These are phyloP conservation scores for Atrichornis clamosus DNA, from an alignment of 2,113 vertebrate species.

Conservation along the genomic window DNA sequence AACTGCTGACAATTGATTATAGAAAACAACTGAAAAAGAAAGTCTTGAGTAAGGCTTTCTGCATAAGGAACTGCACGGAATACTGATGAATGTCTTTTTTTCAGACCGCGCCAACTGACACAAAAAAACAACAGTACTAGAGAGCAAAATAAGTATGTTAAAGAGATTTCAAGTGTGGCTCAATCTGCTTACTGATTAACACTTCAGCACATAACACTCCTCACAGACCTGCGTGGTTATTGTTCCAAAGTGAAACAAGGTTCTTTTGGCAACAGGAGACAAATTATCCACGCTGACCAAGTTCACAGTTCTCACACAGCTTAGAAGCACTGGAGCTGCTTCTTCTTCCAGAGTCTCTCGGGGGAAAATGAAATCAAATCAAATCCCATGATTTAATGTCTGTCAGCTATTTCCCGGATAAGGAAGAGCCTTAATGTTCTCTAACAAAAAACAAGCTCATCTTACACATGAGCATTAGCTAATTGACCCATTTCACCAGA, in stretches of 20 bases:
- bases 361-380: not conserved
- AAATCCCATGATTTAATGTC: not conserved
- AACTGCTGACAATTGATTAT: conserved; percentile 34
- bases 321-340: conserved; percentile 38
- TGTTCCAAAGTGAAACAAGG: conserved; percentile 70
- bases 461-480: not conserved
- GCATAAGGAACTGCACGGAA: conserved; percentile 43
- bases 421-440: not conserved
- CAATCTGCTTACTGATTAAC: conserved; percentile 77
- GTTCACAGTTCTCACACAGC: conserved; percentile 69
- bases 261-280: conserved; percentile 64
- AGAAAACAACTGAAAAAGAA: conserved; percentile 51
- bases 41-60: conserved; percentile 53
- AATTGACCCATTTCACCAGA: not conserved
- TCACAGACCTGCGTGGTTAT: conserved; percentile 58
- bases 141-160: conserved; percentile 68
- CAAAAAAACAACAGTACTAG: conserved; percentile 58
- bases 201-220: conserved; percentile 55
- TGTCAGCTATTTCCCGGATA: conserved; percentile 32
- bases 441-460: not conserved
- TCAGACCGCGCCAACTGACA: conserved; percentile 64
- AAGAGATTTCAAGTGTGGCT: conserved; percentile 68
- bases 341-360: not conserved
- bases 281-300: conserved; percentile 62
- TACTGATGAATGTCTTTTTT: conserved; percentile 75